phyloP scores from a whole-genome alignment of 1,140 invertebrate species.

The Acromyrmex charruanus region DNA sequence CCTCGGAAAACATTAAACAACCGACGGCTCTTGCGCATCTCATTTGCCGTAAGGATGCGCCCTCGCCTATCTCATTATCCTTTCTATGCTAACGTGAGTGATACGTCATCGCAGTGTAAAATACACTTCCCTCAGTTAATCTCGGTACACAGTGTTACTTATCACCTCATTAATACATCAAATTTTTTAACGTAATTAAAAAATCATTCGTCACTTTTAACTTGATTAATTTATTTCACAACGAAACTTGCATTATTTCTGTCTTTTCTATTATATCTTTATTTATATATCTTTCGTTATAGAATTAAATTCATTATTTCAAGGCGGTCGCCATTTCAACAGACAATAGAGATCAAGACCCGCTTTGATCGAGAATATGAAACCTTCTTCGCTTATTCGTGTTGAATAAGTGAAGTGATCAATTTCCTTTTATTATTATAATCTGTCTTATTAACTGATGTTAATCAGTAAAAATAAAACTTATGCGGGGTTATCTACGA shows the following conservation, averaged over 20 bases:
- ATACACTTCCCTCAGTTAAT: constrained; percentile 31
- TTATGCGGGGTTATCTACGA: background rate
- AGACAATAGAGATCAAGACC: constrained; percentile 42
- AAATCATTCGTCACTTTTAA: constrained; percentile 1
- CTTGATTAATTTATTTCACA: background rate
- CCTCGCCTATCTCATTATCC: constrained; percentile 55
- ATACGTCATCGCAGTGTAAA: constrained; percentile 41
- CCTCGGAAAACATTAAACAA: constrained; percentile 60
- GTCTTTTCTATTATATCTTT: too few species aligned
- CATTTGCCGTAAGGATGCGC: constrained; percentile 56
- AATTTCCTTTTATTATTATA: constrained; percentile 5
- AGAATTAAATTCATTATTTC: background rate
- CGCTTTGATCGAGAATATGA: too few species aligned
- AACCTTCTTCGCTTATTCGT: too few species aligned
- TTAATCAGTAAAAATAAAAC: background rate
- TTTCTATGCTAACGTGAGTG: constrained; percentile 49
- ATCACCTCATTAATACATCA: constrained; percentile 21
- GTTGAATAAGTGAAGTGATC: background rate
- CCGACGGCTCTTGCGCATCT: constrained; percentile 51
- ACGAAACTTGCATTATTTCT: background rate
- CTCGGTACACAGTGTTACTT: background rate
- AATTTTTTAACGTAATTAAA: constrained; percentile 23
- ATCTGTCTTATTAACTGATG: background rate
- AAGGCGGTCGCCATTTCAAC: background rate
- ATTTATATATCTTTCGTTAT: background rate